Evolutionary conservation across 2,113 vertebrate species (phyloP).

Genomic region (Oophaga pumilio): DNA sequence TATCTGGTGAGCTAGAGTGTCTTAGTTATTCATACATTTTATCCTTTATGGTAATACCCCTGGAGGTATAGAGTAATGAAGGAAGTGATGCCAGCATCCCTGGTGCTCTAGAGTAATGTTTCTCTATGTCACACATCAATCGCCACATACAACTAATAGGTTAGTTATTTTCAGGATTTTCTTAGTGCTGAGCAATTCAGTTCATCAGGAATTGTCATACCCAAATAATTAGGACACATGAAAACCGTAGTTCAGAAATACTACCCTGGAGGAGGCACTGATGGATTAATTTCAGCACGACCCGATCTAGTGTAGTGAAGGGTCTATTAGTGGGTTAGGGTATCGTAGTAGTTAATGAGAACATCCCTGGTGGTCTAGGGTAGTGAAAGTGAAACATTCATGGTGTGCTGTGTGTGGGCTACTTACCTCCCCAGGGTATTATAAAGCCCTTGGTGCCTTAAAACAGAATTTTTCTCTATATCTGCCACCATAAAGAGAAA

Average conservation of each 20-base stretch:
- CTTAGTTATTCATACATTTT: neutral
- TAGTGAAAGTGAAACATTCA: neutral
- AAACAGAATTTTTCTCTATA: neutral
- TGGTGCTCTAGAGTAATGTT: neutral
- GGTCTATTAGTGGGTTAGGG: neutral
- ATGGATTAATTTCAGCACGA: neutral
- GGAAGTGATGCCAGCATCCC: neutral
- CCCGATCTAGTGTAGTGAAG: neutral
- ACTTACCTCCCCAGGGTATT: neutral
- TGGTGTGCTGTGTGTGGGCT: neutral
- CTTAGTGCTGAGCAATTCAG: neutral
- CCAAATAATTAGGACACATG: neutral
- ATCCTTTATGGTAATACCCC: neutral
- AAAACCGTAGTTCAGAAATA: neutral
- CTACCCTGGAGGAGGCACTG: neutral
- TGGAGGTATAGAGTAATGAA: neutral
- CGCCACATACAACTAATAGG: no score
- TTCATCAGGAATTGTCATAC: no score
- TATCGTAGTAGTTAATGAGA: neutral
- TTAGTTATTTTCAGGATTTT: neutral
- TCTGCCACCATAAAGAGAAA: neutral
- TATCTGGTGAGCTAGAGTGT: neutral
- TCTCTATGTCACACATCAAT: neutral
- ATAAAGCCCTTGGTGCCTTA: neutral
- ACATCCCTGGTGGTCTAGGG: neutral